Percentiles rank a stretch among this genome's conserved stretches.
phyloP scores from a whole-genome alignment of 2,113 vertebrate genomes.

The Numenius arquata region DNA sequence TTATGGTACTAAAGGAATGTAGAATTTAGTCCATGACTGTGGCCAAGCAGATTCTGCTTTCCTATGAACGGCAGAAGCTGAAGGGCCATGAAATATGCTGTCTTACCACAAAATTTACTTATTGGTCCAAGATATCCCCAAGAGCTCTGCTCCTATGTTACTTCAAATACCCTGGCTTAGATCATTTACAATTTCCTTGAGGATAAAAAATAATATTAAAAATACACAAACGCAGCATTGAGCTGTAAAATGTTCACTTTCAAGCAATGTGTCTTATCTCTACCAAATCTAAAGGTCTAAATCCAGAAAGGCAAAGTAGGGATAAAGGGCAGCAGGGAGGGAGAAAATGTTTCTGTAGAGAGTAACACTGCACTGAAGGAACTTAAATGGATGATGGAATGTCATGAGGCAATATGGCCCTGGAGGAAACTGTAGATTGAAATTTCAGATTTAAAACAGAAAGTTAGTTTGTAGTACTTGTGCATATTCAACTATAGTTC shows the following conservation, averaged over 20 bases:
- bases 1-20: background rate
- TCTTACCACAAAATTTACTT: background rate
- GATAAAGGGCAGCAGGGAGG: background rate
- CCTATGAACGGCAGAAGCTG: background rate
- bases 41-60: background rate
- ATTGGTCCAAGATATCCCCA: background rate
- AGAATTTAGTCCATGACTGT: too few relatives aligned
- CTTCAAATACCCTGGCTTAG: background rate
- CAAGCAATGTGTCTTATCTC: background rate
- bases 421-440: background rate
- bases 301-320: background rate
- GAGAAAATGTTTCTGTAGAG: background rate
- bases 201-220: background rate
- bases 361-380: background rate
- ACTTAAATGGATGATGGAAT: background rate
- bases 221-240: background rate
- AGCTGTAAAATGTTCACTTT: background rate
- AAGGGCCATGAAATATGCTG: rapidly evolving
- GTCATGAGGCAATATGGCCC: background rate
- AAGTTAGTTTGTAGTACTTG: background rate
- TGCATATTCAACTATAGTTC: background rate
- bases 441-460: background rate
- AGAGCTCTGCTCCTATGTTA: background rate
- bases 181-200: background rate
- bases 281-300: background rate